These are phyloP conservation scores for Tupaia chinensis DNA, from an alignment of 2,113 vertebrate species.

Conservation along the genomic window DNA sequence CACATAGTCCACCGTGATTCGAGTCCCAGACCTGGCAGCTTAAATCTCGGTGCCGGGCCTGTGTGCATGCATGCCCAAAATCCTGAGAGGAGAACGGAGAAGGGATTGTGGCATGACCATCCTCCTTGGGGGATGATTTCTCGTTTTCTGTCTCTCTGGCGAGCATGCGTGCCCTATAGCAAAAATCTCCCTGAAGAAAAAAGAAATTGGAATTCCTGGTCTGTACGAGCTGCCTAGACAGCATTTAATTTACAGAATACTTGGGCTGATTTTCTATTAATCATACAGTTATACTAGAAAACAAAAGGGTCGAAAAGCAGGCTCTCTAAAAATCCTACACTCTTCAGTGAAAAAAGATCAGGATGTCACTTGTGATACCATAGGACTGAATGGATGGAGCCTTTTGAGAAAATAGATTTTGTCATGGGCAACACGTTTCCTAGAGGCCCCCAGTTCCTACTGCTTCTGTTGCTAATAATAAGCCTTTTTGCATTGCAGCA, in stretches of 20 bases:
- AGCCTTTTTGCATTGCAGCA: constrained; percentile 84
- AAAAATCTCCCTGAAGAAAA: background rate
- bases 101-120: too few relatives aligned
- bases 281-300: background rate
- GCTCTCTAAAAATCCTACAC: constrained; percentile 60
- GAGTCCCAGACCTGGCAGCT: too few relatives aligned
- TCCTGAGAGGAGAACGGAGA: too few relatives aligned
- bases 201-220: constrained; percentile 50
- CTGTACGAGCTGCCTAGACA: constrained; percentile 58
- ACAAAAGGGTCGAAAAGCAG: constrained; percentile 58
- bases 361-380: constrained; percentile 68
- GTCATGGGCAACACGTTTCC: constrained; percentile 34
- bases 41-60: too few relatives aligned
- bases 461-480: constrained; percentile 78
- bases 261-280: constrained; percentile 67
- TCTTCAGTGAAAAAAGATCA: constrained; percentile 70
- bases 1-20: too few relatives aligned
- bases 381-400: constrained; percentile 51
- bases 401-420: constrained; percentile 53
- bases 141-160: too few relatives aligned
- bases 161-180: too few relatives aligned
- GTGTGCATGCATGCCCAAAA: too few relatives aligned
- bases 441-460: constrained; percentile 57
- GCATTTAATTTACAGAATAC: constrained; percentile 68
- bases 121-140: too few relatives aligned